phyloP scores from a whole-genome alignment of 2,888 invertebrate genomes.

The Brachyptera putata region DNA sequence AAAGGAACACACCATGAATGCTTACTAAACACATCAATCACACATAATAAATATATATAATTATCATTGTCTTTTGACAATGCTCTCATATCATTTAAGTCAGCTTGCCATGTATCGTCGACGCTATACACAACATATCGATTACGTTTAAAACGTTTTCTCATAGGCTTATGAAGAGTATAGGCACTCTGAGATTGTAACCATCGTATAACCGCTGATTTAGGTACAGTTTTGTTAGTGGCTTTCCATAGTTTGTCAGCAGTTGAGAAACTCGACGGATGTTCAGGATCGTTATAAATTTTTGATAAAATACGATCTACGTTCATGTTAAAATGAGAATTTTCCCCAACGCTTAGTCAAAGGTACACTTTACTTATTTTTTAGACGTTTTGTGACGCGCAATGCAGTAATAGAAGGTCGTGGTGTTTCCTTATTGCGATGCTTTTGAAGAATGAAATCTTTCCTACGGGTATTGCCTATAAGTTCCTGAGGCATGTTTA shows the following conservation, averaged over 20 bases:
- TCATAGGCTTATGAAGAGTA: slow-evolving; percentile 26
- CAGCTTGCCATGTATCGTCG: too few species aligned
- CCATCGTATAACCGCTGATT: slow-evolving; percentile 12
- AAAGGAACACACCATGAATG: too few species aligned
- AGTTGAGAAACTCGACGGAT: slow-evolving; percentile 28
- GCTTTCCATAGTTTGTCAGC: slow-evolving; percentile 22
- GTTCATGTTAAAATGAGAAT: too few species aligned
- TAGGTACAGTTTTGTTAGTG: slow-evolving; percentile 6
- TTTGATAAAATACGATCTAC: background rate
- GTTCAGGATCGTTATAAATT: slow-evolving; percentile 27
- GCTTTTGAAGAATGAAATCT: background rate
- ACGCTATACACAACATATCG: slow-evolving; percentile 30
- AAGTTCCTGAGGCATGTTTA: background rate
- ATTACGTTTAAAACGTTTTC: slow-evolving; percentile 27
- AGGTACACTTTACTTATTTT: background rate
- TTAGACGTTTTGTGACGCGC: too few species aligned
- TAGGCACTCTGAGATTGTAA: slow-evolving; percentile 31
- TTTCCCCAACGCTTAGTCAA: too few species aligned
- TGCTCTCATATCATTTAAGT: too few species aligned
- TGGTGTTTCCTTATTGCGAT: background rate
- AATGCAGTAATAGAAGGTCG: background rate
- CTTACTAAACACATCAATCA: too few species aligned
- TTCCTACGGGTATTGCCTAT: background rate
- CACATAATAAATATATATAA: too few species aligned
- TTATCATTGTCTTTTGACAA: too few species aligned